These are phyloP conservation scores for Peromyscus maniculatus DNA, from an alignment of 2,113 vertebrate genomes.

Conservation along the genomic window DNA sequence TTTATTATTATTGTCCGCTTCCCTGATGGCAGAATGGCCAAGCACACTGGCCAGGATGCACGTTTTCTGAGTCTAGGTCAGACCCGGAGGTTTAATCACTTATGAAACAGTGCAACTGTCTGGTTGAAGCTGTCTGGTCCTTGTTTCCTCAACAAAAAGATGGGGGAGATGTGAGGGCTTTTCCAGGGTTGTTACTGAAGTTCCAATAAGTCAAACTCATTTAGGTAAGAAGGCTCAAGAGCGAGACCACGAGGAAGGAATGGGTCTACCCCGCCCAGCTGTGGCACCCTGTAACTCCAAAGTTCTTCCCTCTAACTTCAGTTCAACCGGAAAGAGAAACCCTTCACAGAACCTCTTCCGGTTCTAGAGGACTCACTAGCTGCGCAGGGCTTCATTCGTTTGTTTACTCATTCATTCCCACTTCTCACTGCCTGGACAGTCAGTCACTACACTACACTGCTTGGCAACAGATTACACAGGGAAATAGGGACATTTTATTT, in stretches of 20 bases:
- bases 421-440: background rate
- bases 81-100: background rate
- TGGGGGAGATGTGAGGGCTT: background rate
- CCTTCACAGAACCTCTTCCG: background rate
- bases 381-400: background rate
- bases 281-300: too few relatives aligned
- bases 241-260: fast-evolving
- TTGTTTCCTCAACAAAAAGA: background rate
- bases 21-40: background rate
- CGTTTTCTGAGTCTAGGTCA: background rate
- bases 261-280: background rate
- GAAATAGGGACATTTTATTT: background rate
- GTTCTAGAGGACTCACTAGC: background rate
- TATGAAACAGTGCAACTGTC: background rate
- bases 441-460: background rate
- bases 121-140: background rate
- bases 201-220: background rate
- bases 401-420: background rate
- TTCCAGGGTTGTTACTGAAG: background rate
- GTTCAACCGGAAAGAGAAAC: background rate
- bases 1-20: background rate
- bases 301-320: background rate
- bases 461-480: background rate
- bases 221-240: background rate
- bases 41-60: background rate